Percentiles rank a stretch among this genome's conserved stretches.
phyloP scores from a whole-genome alignment of 1,140 invertebrate genomes.

The Lutraria rhynchaena region DNA sequence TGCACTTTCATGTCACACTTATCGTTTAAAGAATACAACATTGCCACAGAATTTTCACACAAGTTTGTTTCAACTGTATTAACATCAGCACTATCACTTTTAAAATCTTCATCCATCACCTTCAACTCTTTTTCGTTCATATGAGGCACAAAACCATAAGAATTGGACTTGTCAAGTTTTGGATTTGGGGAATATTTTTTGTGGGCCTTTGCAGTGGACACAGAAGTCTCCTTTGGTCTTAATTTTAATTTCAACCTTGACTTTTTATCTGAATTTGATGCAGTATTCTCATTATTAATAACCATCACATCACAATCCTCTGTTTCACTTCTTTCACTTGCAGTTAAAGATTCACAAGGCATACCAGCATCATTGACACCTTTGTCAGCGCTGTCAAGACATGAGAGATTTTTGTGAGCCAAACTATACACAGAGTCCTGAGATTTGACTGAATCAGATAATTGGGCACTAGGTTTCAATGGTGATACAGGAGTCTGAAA shows the following conservation, averaged over 20 bases:
- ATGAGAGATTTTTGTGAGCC: not conserved
- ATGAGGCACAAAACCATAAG: no score
- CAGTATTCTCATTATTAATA: slow-evolving; percentile 6
- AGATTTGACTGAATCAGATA: not conserved
- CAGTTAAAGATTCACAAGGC: not conserved
- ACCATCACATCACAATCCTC: slow-evolving; percentile 45
- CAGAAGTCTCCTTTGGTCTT: slow-evolving; percentile 13
- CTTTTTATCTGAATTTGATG: not conserved
- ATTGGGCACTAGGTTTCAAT: slow-evolving; percentile 5
- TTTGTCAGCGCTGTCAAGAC: not conserved
- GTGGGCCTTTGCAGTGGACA: not conserved
- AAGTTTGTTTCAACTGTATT: no score
- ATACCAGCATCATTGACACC: not conserved
- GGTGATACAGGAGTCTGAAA: slow-evolving; percentile 47
- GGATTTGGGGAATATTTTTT: not conserved
- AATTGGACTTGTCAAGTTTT: not conserved
- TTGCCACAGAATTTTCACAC: no score
- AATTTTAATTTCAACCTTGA: slow-evolving; percentile 51
- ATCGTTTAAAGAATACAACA: no score
- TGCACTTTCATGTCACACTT: no score
- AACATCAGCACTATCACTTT: no score
- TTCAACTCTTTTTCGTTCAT: no score
- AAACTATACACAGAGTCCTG: not conserved
- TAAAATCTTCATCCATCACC: no score
- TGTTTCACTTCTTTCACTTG: slow-evolving; percentile 15